A percentile compares a stretch with the other conserved stretches of the same genome.
phyloP scores from a whole-genome alignment of 92 coral and sea anemone genomes.

The Epizoanthus fatuus region DNA sequence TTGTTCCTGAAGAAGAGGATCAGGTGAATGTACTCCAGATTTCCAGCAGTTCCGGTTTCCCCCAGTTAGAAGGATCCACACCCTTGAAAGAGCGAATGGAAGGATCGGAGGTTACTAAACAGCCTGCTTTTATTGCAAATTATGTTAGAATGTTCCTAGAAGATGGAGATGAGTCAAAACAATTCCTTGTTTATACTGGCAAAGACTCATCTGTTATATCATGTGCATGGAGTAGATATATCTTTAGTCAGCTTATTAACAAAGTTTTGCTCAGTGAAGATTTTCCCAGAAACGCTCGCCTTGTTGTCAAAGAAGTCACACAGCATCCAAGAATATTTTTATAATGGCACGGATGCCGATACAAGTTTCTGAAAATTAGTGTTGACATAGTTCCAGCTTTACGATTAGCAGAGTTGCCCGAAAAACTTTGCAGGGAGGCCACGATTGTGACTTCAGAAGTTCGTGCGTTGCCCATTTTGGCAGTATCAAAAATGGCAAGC shows the following conservation, averaged over 20 bases:
- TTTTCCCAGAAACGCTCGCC: conserved; percentile 46
- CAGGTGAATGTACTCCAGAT: background rate
- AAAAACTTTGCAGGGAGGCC: conserved; percentile 39
- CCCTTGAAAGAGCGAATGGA: conserved; percentile 17
- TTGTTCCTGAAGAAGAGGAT: conserved; percentile 42
- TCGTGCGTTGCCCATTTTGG: conserved; percentile 39
- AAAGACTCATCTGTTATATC: background rate
- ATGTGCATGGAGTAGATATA: conserved; percentile 30
- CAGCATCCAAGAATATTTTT: conserved; percentile 36
- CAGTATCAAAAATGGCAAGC: conserved; percentile 52
- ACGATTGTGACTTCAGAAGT: conserved; percentile 42
- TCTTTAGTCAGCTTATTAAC: conserved; percentile 30
- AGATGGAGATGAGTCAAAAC: conserved; percentile 41
- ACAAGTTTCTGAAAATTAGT: conserved; percentile 31
- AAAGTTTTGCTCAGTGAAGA: conserved; percentile 33
- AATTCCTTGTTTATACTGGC: conserved; percentile 2
- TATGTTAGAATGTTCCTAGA: conserved; percentile 47
- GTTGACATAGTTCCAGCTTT: conserved; percentile 65
- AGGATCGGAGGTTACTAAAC: conserved; percentile 30
- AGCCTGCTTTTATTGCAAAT: conserved; percentile 19
- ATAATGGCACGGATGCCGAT: conserved; percentile 45
- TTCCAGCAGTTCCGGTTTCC: background rate
- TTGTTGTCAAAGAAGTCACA: conserved; percentile 47
- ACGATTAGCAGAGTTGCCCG: conserved; percentile 53
- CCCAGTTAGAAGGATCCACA: conserved; percentile 16